Conservation (phyloP, 1,140 invertebrate genomes). For the Glomeris maerens region DNA sequence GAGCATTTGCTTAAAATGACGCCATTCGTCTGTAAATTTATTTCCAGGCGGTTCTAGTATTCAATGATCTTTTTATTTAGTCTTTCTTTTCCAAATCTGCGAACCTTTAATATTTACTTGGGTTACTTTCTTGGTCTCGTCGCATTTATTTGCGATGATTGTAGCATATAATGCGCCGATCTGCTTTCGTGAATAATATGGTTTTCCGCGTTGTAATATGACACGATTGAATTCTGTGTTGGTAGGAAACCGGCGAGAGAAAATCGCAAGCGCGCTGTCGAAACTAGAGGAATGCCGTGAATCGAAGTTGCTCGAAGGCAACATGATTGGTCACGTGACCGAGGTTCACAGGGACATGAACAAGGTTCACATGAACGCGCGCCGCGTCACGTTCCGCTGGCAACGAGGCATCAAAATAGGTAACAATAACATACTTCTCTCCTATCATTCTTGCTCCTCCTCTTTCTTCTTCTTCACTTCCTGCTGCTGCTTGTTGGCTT, state of each 20-base stretch:
- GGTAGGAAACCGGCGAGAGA: conserved; percentile 15
- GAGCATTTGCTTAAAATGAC: no score
- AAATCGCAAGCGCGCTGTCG: conserved; percentile 40
- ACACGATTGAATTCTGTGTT: no score
- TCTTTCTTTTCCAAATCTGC: no score
- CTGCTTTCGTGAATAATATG: no score
- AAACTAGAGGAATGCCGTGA: conserved; percentile 50
- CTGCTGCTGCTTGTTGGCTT: conserved; percentile 9
- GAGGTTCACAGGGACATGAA: conserved; percentile 31
- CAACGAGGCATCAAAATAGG: conserved; percentile 81
- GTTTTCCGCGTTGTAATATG: no score
- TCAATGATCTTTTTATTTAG: no score
- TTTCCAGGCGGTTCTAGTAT: no score
- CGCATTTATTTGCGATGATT: no score
- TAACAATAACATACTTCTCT: conserved; percentile 31
- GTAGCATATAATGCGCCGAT: no score
- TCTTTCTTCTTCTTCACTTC: conserved; percentile 11
- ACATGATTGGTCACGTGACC: conserved; percentile 55
- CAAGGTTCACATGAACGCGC: conserved; percentile 42
- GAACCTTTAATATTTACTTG: no score
- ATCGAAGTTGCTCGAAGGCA: conserved; percentile 39
- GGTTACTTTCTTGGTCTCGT: no score
- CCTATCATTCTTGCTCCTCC: neutral
- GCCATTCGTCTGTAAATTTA: no score
- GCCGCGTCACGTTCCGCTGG: conserved; percentile 72